These are phyloP conservation scores for Drosophila paramelanica DNA, from an alignment of 2,888 invertebrate species.

Conservation along the genomic window DNA sequence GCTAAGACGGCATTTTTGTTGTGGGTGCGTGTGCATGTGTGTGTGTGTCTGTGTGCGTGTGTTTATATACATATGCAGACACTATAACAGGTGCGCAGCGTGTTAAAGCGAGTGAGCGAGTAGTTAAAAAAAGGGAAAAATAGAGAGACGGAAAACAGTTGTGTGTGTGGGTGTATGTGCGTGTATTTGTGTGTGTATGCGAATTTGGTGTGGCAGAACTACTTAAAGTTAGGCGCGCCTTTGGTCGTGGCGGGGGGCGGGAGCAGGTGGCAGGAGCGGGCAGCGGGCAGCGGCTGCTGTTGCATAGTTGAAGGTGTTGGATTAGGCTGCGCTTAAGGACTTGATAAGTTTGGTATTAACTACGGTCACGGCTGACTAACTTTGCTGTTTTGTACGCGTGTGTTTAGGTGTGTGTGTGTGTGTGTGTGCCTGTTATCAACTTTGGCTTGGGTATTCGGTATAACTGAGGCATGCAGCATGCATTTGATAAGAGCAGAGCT, in stretches of 20 bases:
- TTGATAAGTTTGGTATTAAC: slow-evolving; percentile 21
- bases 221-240: slow-evolving; percentile 43
- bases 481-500: slow-evolving; percentile 50
- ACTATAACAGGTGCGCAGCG: slow-evolving; percentile 37
- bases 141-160: slow-evolving; percentile 38
- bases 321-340: slow-evolving; percentile 23
- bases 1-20: slow-evolving; percentile 17
- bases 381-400: slow-evolving; percentile 20
- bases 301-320: slow-evolving; percentile 26
- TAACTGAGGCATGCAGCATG: slow-evolving; percentile 47
- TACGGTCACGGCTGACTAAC: slow-evolving; percentile 39
- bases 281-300: slow-evolving; percentile 4
- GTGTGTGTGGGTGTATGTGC: slow-evolving; percentile 17
- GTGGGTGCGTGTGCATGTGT: slow-evolving; percentile 13
- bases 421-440: slow-evolving; percentile 2
- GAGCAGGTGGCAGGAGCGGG: background rate
- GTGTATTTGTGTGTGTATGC: slow-evolving; percentile 9
- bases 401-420: slow-evolving; percentile 10
- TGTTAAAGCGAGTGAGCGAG: slow-evolving; percentile 16
- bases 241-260: background rate
- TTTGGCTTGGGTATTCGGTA: slow-evolving; percentile 3
- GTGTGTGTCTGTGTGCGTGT: slow-evolving; percentile 16
- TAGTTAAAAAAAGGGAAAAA: background rate
- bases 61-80: slow-evolving; percentile 37
- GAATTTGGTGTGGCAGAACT: slow-evolving; percentile 41